phyloP scores from a whole-genome alignment of 2,888 invertebrate genomes.

The Seladonia tumulorum region DNA sequence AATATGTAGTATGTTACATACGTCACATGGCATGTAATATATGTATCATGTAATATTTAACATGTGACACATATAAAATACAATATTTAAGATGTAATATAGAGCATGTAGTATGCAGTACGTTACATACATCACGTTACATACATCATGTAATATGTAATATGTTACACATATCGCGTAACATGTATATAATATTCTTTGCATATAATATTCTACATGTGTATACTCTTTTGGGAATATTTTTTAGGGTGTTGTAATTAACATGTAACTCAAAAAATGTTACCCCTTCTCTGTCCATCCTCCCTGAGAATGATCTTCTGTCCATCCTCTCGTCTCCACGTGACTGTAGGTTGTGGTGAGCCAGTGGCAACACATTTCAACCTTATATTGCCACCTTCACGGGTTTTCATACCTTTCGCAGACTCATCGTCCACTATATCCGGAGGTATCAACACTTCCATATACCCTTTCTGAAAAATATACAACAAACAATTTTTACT shows the following conservation, averaged over 20 bases:
- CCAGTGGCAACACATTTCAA: conserved; percentile 93
- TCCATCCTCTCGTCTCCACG: conserved; percentile 93
- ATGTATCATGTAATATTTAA: too few relatives aligned
- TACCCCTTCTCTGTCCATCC: conserved; percentile 84
- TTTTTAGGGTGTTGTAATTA: not conserved
- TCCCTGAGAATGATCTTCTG: conserved; percentile 89
- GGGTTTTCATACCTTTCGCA: conserved; percentile 91
- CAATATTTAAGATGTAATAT: too few relatives aligned
- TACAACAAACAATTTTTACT: not conserved
- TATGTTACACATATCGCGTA: too few relatives aligned
- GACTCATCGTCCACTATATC: conserved; percentile 91
- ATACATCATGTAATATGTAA: too few relatives aligned
- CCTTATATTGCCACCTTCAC: conserved; percentile 92
- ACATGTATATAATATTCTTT: too few relatives aligned
- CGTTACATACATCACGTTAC: too few relatives aligned
- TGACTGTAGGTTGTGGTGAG: conserved; percentile 91
- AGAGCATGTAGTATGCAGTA: too few relatives aligned
- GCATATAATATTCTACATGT: too few relatives aligned
- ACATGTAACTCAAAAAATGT: conserved; percentile 30
- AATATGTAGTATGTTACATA: too few relatives aligned
- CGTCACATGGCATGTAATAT: too few relatives aligned
- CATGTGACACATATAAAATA: too few relatives aligned
- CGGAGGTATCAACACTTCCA: conserved; percentile 94
- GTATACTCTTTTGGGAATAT: too few relatives aligned
- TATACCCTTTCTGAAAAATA: conserved; percentile 90